Evolutionary conservation across 2,888 invertebrate genomes (phyloP), one percentile per base, ranked within the genome.

Genomic region (Plusia festucae): DNA sequence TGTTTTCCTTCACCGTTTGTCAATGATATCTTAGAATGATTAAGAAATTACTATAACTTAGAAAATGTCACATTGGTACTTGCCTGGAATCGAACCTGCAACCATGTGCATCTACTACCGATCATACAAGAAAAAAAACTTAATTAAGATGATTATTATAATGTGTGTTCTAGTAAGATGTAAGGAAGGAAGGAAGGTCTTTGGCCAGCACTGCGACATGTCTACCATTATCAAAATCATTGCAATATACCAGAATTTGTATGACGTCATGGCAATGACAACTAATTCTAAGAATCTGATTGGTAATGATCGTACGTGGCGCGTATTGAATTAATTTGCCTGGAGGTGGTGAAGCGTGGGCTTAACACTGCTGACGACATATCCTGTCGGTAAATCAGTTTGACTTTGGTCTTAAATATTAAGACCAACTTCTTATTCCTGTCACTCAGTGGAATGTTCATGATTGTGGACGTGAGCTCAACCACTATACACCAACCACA

Each of bases 191-290:
- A 6, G 27, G 7, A 27, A 27, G 27, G 7, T 27, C 27, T 27
- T 27, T 27, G 27, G 4, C 27, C 3, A 7, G 7, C 27, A 7
- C 7, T 27, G 8, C 11, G 13, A 2, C 13, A 32, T 2, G 11
- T 11, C 32, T 3, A 32, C 34, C 34, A 13, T 9, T 13, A 34
- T 15, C 13, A 2, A 34, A 34, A 34, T 15, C 34, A 34, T 40
- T n/a, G 7, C n/a, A 15, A n/a, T 6, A 6, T n/a, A 40, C n/a
- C 15, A 15, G 7, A 18, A 20, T 18, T 18, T 4, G 4, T 8
- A 49, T 49, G 46, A 49, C 46, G 46, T 49, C 46, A 49, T 13
- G 1, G 11, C 18, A 46, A 44, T 46, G 46, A 46, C 46, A 46
- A 18, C 9, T 46, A 18, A 46, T 46, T 8, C 46, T 9, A 46